Percentiles rank a stretch among this genome's conserved stretches.
Evolutionary conservation across 2,888 invertebrate genomes (phyloP).

Genomic region (Ommatoiulus sabulosus): DNA sequence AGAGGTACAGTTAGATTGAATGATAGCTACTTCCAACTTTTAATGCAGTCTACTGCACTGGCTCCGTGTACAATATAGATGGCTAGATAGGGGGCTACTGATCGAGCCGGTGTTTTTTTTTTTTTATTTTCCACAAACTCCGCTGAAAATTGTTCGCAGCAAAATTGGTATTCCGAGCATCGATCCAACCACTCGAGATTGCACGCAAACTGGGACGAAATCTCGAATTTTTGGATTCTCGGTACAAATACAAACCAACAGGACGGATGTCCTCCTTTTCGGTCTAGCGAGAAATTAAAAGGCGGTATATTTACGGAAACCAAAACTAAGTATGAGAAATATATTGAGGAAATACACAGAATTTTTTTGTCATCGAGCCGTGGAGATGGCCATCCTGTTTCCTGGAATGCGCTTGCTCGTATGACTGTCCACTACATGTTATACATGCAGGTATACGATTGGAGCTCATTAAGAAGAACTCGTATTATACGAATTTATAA

Average conservation of each 20-base stretch:
- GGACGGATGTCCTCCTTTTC: no score
- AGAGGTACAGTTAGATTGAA: constrained; percentile 43
- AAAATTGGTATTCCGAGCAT: constrained; percentile 31
- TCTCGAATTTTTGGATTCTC: neutral
- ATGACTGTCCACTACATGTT: no score
- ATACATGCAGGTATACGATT: no score
- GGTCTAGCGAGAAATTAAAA: no score
- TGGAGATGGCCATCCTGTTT: no score
- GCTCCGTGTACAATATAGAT: constrained; percentile 29
- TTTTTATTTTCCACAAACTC: constrained; percentile 34
- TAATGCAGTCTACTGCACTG: constrained; percentile 11
- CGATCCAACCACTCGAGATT: constrained; percentile 6
- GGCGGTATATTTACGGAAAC: no score
- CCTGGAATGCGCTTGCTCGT: no score
- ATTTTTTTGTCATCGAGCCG: no score
- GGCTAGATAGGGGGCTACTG: neutral
- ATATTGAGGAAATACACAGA: no score
- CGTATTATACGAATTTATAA: no score
- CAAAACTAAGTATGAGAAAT: no score
- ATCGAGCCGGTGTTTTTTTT: constrained; percentile 8
- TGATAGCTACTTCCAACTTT: constrained; percentile 43
- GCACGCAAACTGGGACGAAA: neutral
- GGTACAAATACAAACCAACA: neutral
- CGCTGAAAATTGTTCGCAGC: constrained; percentile 8
- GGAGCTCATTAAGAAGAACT: no score